Percentiles rank a stretch among this genome's conserved stretches.
These are phyloP conservation scores for Verasper variegatus DNA, from an alignment of 2,113 vertebrate genomes.

Conservation along the genomic window DNA sequence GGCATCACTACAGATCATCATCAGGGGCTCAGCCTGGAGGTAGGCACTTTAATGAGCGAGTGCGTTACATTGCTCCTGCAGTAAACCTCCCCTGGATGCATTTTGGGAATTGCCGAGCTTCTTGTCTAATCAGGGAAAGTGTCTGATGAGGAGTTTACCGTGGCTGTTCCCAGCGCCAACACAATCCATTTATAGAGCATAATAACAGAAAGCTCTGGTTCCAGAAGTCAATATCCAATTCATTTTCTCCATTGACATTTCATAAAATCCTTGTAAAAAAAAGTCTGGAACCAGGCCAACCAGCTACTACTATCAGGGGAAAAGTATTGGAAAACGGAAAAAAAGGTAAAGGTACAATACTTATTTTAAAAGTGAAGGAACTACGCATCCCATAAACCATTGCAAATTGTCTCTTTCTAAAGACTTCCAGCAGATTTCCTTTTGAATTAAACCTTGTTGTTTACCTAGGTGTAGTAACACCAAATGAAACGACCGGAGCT, in stretches of 20 bases:
- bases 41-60: slow-evolving; percentile 36
- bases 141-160: slow-evolving; percentile 1
- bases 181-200: slow-evolving; percentile 14
- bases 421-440: no score
- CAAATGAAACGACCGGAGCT: no score
- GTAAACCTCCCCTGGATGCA: slow-evolving; percentile 16
- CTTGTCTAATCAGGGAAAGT: slow-evolving; percentile 28
- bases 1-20: slow-evolving; percentile 68
- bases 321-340: no score
- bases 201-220: not conserved
- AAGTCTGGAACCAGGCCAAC: no score
- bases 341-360: no score
- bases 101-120: slow-evolving; percentile 18
- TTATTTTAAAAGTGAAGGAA: no score
- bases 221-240: not conserved
- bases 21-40: slow-evolving; percentile 50
- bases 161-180: not conserved
- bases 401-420: no score
- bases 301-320: no score
- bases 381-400: no score
- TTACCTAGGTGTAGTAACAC: no score
- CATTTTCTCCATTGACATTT: not conserved
- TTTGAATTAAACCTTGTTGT: no score
- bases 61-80: slow-evolving; percentile 27
- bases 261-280: no score